Evolutionary conservation across 2,888 invertebrate species (phyloP), one percentile per base, ranked within the genome.

Genomic region (Rhamphomyia laevipes): DNA sequence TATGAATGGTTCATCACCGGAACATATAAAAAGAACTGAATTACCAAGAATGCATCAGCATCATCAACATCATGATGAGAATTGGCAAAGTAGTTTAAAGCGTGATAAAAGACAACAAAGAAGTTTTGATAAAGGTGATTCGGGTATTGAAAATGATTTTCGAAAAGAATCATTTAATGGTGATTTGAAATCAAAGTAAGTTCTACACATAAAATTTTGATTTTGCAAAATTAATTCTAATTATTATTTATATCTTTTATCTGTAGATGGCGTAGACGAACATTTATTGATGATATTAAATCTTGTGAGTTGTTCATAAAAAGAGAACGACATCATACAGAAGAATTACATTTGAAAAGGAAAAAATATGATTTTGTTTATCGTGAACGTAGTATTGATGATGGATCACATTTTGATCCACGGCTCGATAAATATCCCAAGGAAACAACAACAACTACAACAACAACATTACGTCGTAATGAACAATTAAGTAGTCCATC

Each of bases 61-160:
- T n/a, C n/a, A n/a, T n/a, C 63, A 61, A 45, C 48, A 49, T 61
- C 48, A 49, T 61, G 53, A 76, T 58, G 81, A 82, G 55, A 77
- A 78, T 58, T 82, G 81, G 58, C 71, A 82, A 51, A 74, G 80
- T 55, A 67, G 63, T 48, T 72, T 77, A 31, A 79, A 77, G 56
- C 73, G 75, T 27, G 77, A 77, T 49, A 69, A 69, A 50, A 55
- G 65, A 47, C 68, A 69, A 53, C 70, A 70, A 54, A 61, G 68
- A 27, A 70, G 70, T 54, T 70, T 70, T 68, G 78, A 58, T 70
- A 79, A 63, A 70, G 78, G 64, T 3, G 86, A 87, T 69, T 87
- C 86, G 0, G 86, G 87, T 1, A 86, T 86, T 54, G 86, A 86
- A 61, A 86, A 86, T 57, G 86, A 87, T 65, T 84, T 84, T 59